Conservation (phyloP, 2,797 vertebrate genomes). For the Sebastes vulpes region DNA sequence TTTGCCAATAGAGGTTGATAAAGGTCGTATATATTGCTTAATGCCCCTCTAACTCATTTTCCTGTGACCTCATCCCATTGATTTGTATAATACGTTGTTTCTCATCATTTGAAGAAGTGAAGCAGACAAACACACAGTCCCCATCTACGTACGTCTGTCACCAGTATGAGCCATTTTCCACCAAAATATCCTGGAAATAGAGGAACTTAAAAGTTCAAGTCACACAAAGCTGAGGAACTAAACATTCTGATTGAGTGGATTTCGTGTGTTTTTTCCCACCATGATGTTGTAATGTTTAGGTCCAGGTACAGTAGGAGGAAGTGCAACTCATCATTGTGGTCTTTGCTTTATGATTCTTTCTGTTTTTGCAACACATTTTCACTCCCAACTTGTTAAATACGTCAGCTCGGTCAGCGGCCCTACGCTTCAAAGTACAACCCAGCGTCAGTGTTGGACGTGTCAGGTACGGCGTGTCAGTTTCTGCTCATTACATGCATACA, state of each 20-base stretch:
- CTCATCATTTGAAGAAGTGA: neutral
- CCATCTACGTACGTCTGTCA: neutral
- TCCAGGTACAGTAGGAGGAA: neutral
- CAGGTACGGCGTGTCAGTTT: neutral
- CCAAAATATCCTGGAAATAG: neutral
- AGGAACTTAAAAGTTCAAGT: neutral
- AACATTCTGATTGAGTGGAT: neutral
- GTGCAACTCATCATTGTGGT: neutral
- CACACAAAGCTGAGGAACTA: neutral
- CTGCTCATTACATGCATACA: neutral
- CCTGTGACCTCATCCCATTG: neutral
- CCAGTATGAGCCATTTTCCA: neutral
- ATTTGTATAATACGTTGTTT: neutral
- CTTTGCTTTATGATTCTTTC: neutral
- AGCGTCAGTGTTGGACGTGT: neutral
- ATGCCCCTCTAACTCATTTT: neutral
- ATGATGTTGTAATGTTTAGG: neutral
- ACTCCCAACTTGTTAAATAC: neutral
- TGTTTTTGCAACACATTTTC: neutral
- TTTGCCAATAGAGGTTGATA: conserved; percentile 29
- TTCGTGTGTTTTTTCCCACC: neutral
- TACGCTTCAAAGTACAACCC: neutral
- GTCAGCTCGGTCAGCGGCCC: neutral
- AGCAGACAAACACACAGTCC: neutral
- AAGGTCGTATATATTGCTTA: neutral